Evolutionary conservation across 2,797 vertebrate species (phyloP), one percentile per base, ranked within the genome.

Genomic region (Chanos chanos): DNA sequence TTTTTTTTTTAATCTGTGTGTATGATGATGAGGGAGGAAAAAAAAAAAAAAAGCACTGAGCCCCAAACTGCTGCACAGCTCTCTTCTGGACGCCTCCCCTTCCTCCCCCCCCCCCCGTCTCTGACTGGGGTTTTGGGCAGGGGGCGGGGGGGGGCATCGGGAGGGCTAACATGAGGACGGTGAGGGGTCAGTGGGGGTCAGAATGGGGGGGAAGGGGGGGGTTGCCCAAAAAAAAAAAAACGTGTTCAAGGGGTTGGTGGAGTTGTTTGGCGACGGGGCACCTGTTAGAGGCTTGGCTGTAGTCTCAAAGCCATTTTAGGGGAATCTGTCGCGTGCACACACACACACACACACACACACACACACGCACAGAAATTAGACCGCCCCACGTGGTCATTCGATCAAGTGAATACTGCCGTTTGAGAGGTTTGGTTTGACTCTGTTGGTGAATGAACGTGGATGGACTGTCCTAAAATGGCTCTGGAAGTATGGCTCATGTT

Each of bases 131-230:
- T 69, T 54, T 40, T 33, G 41, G 59, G 40, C 5, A 28, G 34
- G 48, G 3, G 39, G 28, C 54, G 25, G 31, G 57, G 47, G 57
- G 56, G 65, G 57, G 55, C 47, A 52, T 69, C 54, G 58, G 30
- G 64, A 68, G 66, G 68, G 65, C 70, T 71, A 71, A 77, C 70
- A 77, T 62, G 68, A 71, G 53, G 77, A 79, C 54, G 72, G 64
- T 73, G 72, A 76, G 74, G 76, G 83, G 74, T 63, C 79, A 80
- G 77, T 74, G 76, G 73, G 77, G 78, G 73, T 73, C 80, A 67
- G 67, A 47, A 61, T 51, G 75, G 80, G 81, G 3, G 71, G 74
- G 76, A 54, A 79, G 70, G 61, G 30, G 16, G 9, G 39, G 40
- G 7, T n/a, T n/a, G n/a, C n/a, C n/a, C n/a, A n/a, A n/a, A n/a